Evolutionary conservation across 2,113 vertebrate species (phyloP), one percentile per base, ranked within the genome.

Genomic region (Oncorhynchus kisutch): DNA sequence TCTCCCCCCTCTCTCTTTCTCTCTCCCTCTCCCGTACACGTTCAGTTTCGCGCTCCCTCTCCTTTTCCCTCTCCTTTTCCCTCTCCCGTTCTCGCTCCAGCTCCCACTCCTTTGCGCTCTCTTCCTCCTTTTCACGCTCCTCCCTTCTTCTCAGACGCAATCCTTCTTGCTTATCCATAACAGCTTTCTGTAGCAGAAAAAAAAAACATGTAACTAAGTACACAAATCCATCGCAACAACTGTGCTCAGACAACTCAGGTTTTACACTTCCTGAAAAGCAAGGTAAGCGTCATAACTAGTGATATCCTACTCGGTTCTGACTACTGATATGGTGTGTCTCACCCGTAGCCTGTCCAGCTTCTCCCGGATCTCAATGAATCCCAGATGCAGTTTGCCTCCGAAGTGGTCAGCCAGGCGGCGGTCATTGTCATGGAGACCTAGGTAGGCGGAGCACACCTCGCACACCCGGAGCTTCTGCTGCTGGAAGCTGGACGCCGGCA

Each of bases 401-500:
- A 99, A 99, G 89, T 99, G 98, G 90, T 99, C 98, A 59, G 98
- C 98, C 76, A 99, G 92, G 70, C 98, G 94, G 1, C 98, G 95
- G 81, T 99, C 98, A 45, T 99, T 99, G 91, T 99, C 98, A 79
- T 99, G 98, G 79, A 99, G 96, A 82, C 98, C 98, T 88, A 99
- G 91, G 79, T 99, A 99, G 66, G 98, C 98, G 0, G 97, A 99
- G 87, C 98, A 99, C 48, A 99, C 98, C 88, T 99, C 98, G 88
- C 98, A 99, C 66, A 99, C 98, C 1, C 98, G 89, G 48, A 99
- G 93, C 85, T 99, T 99, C 91, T 99, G 98, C 87, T 99, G 98
- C 48, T 99, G 98, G 86, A 99, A 99, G 91, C 97, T 99, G 80
- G 98, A 99, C 48, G 98, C 98, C 59, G 98, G 98, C 98, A 99